Base-by-base conservation (phyloP, 2,888 invertebrate genomes). In the Poecilobothrus nobilitatus region DNA sequence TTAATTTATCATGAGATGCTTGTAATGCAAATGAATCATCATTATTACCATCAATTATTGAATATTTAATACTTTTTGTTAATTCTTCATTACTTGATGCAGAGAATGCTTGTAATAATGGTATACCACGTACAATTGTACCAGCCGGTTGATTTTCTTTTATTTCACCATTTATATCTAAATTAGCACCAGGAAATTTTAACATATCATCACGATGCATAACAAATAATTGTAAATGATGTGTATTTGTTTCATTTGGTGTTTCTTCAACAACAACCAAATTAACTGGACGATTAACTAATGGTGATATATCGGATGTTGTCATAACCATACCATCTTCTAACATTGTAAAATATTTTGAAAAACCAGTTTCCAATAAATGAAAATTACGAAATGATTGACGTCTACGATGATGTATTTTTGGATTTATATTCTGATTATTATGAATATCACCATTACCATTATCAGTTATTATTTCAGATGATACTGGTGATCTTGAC, bases 321-420 rank as follows among this genome's bases (percentile, higher is more conserved):
- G 94, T 94, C 94, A 95, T 95, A 69, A 95, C 89, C 69, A 94
- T 87, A 67, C 95, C 95, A 80, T 94, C 91, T 73, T 90, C 89
- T 69, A 95, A 86, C 73, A 95, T 89, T 12, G 95, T 91, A 81
- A 95, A 95, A 82, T 90, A 94, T 74, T 91, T 88, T 66, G 91
- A 90, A 80, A 88, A 92, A 72, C 90, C 91, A 67, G 91, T 91
- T 76, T 93, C 91, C 76, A 92, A 82, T 73, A 91, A 84, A 72
- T 86, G 86, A 78, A 87, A 90, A 72, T 85, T 85, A 18, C 18
- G 83, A 21, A 21, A 62, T 21, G 15, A 18, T 9, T 63, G 8
- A 83, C 15, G 76, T 84, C 84, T 73, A 84, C 84, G 74, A 69
- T 62, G 67, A 67, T 63, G 63, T 41, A 68, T 33, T n/a, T 66